Base-by-base conservation (phyloP, 1,140 invertebrate genomes). In the Musca domestica region DNA sequence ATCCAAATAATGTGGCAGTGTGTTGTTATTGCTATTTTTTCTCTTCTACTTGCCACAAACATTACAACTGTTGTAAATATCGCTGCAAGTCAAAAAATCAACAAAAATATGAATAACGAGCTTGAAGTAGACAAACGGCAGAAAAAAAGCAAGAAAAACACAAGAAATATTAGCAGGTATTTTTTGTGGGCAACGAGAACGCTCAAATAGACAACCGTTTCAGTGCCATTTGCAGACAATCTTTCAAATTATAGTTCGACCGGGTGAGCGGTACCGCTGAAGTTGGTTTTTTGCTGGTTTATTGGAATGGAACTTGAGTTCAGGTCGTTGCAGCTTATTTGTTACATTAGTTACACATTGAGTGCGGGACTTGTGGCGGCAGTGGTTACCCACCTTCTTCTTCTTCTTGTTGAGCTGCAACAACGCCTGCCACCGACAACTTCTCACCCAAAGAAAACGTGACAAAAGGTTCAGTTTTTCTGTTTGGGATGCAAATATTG, bases 401-500 rank as follows among this genome's bases (percentile, higher is more conserved):
- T 41, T 41, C 34, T 41, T 41, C 34, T 7, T 41, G 10, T 41
- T 41, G 34, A 12, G 34, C 5, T 41, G 12, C 10, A 41, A 41
- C 34, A 5, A 12, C 27, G 12, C 12, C 27, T 30, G 27, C 27
- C 27, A 4, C 27, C 6, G 34, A 54, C 17, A 30, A 34, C 3
- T 56, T 56, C 22, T 25, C 27, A 56, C 23, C 22, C 34, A 51
- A 61, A 61, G 30, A 61, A 61, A n/a, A 61, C 56, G 56, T 61
- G 56, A 61, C 56, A 61, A 61, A 61, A 61, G 34, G 56, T 61
- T 61, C 56, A 61, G 30, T 23, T 41, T 58, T 58, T 30, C 7
- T 51, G 17, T 61, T 61, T 61, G n/a, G 56, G 56, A 61, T 61
- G 56, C 56, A 61, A 61, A 61, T 61, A 61, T 61, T 61, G 19